Percentiles rank a stretch among this genome's conserved stretches.
phyloP scores from a whole-genome alignment of 2,113 vertebrate species.

The Mus spicilegus region DNA sequence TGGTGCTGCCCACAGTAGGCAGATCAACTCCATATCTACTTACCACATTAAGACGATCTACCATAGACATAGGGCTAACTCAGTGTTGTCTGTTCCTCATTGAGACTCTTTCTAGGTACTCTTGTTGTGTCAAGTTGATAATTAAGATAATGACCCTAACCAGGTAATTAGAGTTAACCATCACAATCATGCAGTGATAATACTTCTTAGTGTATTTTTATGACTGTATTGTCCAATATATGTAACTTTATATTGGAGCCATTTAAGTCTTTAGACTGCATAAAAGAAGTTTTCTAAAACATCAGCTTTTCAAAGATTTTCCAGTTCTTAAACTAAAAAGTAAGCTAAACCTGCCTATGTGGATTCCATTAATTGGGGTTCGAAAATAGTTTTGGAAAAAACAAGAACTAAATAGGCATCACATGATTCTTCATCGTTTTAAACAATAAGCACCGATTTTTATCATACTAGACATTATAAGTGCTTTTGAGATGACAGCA shows the following conservation, averaged over 20 bases:
- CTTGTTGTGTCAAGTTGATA: background rate
- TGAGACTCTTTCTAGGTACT: background rate
- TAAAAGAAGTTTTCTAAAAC: background rate
- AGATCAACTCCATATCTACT: background rate
- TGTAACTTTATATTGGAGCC: background rate
- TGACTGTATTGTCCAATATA: background rate
- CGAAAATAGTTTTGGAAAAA: background rate
- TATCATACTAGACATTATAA: background rate
- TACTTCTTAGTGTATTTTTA: background rate
- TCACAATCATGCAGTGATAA: background rate
- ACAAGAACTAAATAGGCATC: background rate
- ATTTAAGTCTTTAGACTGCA: slow-evolving; percentile 9
- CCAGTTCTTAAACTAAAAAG: background rate
- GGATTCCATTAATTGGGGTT: background rate
- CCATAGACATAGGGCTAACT: background rate
- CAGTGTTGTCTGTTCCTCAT: background rate
- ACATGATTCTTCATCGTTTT: background rate
- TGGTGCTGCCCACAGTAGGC: background rate
- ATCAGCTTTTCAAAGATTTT: background rate
- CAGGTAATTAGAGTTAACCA: background rate
- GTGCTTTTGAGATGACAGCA: background rate
- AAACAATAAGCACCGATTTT: background rate
- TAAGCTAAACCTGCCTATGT: background rate
- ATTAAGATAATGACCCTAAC: background rate
- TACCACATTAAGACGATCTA: background rate